These are phyloP conservation scores for Platalea minor DNA, from an alignment of 2,797 vertebrate genomes.

Conservation along the genomic window DNA sequence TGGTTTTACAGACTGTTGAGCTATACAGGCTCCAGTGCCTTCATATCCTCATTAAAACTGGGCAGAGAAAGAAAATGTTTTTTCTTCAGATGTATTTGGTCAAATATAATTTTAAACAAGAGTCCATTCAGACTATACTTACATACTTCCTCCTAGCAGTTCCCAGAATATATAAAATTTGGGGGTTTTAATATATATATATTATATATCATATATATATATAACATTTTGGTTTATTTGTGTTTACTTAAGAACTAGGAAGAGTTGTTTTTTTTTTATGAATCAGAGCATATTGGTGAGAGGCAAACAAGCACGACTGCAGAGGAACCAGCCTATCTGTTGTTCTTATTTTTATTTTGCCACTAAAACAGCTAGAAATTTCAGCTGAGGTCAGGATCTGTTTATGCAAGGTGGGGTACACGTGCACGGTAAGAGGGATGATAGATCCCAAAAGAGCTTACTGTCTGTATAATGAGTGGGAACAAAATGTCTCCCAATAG, in stretches of 20 bases:
- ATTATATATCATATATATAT: too few species aligned
- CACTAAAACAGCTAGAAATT: not conserved
- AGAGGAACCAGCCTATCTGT: not conserved
- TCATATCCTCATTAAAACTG: not conserved
- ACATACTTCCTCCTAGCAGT: not conserved
- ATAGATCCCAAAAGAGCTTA: not conserved
- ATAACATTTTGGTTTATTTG: not conserved
- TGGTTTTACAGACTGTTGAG: not conserved
- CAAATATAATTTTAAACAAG: not conserved
- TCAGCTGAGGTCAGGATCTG: not conserved
- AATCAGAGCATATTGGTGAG: not conserved
- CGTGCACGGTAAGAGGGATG: not conserved
- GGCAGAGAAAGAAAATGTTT: not conserved
- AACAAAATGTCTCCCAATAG: not conserved
- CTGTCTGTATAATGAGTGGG: not conserved
- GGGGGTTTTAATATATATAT: not conserved
- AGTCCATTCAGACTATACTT: not conserved
- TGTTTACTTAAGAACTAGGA: not conserved
- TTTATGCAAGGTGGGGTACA: not conserved
- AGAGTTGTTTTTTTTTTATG: not conserved
- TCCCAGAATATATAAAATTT: fast-evolving
- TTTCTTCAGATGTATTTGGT: not conserved
- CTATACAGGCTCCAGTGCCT: not conserved
- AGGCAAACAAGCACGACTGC: not conserved
- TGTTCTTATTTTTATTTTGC: not conserved